phyloP scores from a whole-genome alignment of 2,888 invertebrate genomes.

The Temnothorax ravouxi region DNA sequence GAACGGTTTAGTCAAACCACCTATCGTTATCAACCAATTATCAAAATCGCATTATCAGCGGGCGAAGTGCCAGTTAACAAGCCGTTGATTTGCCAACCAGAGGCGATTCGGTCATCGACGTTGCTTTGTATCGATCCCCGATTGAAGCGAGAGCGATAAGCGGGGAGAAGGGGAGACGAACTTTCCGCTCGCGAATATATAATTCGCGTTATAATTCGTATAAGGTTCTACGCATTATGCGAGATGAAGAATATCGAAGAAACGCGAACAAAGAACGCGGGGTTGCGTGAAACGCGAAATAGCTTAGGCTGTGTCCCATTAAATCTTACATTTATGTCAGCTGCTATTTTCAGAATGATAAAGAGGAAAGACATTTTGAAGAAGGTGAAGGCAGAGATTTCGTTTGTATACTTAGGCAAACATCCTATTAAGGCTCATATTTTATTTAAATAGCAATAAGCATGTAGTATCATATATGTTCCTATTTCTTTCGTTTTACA shows the following conservation, averaged over 20 bases:
- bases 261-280: not conserved
- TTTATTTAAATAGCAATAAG: conserved; percentile 12
- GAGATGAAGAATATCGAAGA: not conserved
- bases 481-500: not conserved
- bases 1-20: not conserved
- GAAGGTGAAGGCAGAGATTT: not conserved
- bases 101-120: conserved; percentile 33
- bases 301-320: not conserved
- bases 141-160: conserved; percentile 21
- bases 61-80: conserved; percentile 49
- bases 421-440: not conserved
- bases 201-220: not conserved
- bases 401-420: not conserved
- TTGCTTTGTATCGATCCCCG: conserved; percentile 3
- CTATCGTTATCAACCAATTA: conserved; percentile 40
- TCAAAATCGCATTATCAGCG: conserved; percentile 54
- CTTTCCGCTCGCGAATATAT: not conserved
- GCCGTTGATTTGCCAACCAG: conserved; percentile 34
- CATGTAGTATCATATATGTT: not conserved
- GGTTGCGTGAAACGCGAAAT: not conserved
- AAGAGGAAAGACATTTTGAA: not conserved
- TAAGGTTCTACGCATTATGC: not conserved
- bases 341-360: not conserved
- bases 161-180: not conserved
- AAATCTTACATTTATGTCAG: conserved; percentile 1